Base-by-base conservation (phyloP, 2,797 vertebrate species). In the Poeciliopsis presidionis region DNA sequence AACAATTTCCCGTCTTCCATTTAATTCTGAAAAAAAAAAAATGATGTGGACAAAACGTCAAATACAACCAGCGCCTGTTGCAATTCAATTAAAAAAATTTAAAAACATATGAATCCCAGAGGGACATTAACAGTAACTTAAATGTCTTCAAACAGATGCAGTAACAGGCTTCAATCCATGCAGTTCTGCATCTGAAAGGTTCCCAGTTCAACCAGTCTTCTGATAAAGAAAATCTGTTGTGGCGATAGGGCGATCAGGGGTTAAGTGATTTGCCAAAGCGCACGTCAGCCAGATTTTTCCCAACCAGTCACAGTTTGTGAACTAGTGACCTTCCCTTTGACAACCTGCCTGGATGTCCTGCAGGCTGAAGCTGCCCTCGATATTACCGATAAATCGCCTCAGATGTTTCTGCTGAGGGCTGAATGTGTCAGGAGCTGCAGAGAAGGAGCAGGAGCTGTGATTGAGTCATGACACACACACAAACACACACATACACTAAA, bases 311-410 rank as follows among this genome's bases (percentile, higher is more conserved):
- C 79, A 78, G 80, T 82, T 83, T 45, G 71, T 85, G 84, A 90
- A 88, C 92, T 57, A 79, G 59, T 91, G 89, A 92, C 91, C 91
- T 85, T 84, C 81, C 80, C 76, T 67, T 79, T 82, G 84, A 88
- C 86, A 81, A 86, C 87, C 86, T 87, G 88, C 81, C 76, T 73
- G 0, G 11, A 84, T 33, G 61, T 73, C 85, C 90, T 80, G 4
- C 1, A 39, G 86, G 87, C 84, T 28, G 78, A 79, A 18, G 70
- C 74, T 86, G 87, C 72, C 90, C 88, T 82, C 18, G 0, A 86
- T 89, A 86, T 84, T 76, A 85, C 89, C n/a, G 73, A 88, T 84
- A 83, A 79, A 74, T 45, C 22, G 41, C 77, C 84, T 83, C 81
- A 86, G 46, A 73, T 74, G 82, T 79, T 71, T 55, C 80, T 36